phyloP scores from a whole-genome alignment of 2,797 vertebrate genomes.

The Cercopithecus petaurista region DNA sequence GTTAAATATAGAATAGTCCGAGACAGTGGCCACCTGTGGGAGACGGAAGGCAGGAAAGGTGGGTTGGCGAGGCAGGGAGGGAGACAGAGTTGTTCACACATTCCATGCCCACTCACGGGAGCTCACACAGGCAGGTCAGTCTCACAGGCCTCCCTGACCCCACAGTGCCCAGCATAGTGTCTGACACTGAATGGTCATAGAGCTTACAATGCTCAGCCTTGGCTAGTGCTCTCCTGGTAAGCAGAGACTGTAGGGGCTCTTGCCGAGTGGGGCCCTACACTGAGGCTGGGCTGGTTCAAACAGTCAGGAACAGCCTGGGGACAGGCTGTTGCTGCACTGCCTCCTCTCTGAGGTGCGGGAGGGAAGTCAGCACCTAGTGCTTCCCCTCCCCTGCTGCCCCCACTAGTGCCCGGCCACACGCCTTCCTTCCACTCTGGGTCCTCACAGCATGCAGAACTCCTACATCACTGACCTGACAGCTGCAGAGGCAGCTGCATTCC shows the following conservation, averaged over 20 bases:
- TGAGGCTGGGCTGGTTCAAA: not conserved
- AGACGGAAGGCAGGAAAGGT: not conserved
- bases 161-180: not conserved
- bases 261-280: not conserved
- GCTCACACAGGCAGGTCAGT: not conserved
- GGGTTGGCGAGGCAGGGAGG: not conserved
- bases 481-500: not conserved
- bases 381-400: not conserved
- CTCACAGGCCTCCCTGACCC: not conserved
- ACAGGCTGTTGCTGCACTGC: not conserved
- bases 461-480: too few relatives aligned
- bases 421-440: not conserved
- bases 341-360: not conserved
- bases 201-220: not conserved
- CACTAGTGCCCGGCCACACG: accelerated
- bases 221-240: not conserved
- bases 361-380: not conserved
- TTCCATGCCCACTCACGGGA: not conserved
- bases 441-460: not conserved
- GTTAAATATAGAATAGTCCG: constrained; percentile 62
- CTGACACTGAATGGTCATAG: not conserved
- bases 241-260: not conserved
- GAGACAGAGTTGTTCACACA: not conserved
- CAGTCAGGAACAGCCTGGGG: not conserved
- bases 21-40: constrained; percentile 43